Base-by-base conservation (phyloP, 2,113 vertebrate genomes). In the Cromileptes altivelis region DNA sequence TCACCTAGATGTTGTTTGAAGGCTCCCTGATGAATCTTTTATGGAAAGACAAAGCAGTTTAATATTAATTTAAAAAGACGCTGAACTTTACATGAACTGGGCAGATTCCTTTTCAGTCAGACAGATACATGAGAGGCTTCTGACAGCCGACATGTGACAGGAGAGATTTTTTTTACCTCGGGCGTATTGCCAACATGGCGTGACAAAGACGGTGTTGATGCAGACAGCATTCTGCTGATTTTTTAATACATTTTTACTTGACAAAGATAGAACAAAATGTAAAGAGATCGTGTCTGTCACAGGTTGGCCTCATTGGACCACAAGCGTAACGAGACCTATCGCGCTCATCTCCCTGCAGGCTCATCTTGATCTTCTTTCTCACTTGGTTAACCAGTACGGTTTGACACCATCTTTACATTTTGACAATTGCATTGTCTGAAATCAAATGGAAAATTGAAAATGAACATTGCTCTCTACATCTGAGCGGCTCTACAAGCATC, bases 371-470 rank as follows among this genome's bases (percentile, higher is more conserved):
- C 55, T 85, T 70, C 50, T 27, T 76, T 60, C 52, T 77, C 58
- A 47, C 27, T 72, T 60, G 82, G 79, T 77, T 87, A 70, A 84
- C 37, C 68, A 69, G 70, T 33, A n/a, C 11, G 6, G 9, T 72
- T 83, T 89, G 85, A 88, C 72, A 78, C 37, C 61, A 47, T 80
- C 78, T 74, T 87, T 83, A 88, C 70, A 82, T 80, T 84, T 85
- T 89, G 80, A 90, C 86, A 90, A 75, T 65, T 69, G 76, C 69
- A 49, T 42, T 79, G 65, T 84, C 71, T 77, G 78, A 82, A 91
- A 80, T 90, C 72, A 84, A 83, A 89, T 56, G 61, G 58, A 82
- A 90, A 91, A 89, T 69, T 80, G 67, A 92, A 94, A 90, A 89
- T 85, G 75, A 93, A 87, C 70, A 75, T 77, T 80, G 55, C 70